Evolutionary conservation across 2,888 invertebrate species (phyloP).

Genomic region (Plusia festucae): DNA sequence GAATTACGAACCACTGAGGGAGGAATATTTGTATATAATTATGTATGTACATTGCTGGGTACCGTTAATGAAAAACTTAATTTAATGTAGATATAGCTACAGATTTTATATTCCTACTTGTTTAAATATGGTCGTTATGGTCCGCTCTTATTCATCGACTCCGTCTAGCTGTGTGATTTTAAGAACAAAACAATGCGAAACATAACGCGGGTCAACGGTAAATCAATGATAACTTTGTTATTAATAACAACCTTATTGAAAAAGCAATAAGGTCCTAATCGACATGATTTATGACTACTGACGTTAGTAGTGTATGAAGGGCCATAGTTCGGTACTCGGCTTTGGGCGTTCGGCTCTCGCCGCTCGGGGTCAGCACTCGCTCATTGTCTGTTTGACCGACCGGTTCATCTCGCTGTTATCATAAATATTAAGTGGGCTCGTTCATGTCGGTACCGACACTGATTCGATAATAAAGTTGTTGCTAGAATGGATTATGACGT

Average conservation of each 20-base stretch:
- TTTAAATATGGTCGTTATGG: too few relatives aligned
- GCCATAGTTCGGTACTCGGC: background rate
- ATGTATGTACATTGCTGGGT: too few relatives aligned
- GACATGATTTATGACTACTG: background rate
- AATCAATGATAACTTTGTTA: background rate
- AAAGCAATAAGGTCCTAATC: background rate
- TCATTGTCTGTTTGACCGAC: slow-evolving; percentile 60
- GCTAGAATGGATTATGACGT: background rate
- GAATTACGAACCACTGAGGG: too few relatives aligned
- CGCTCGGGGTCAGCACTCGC: slow-evolving; percentile 56
- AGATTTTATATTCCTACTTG: too few relatives aligned
- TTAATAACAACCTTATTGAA: background rate
- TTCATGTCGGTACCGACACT: slow-evolving; percentile 39
- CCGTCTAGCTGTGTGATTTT: background rate
- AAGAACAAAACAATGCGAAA: background rate
- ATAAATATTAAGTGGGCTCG: slow-evolving; percentile 48
- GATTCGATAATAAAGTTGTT: slow-evolving; percentile 14
- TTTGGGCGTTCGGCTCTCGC: background rate
- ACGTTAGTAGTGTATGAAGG: slow-evolving; percentile 17
- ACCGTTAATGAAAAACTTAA: too few relatives aligned
- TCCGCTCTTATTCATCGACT: background rate
- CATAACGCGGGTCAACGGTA: background rate
- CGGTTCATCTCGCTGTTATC: slow-evolving; percentile 47
- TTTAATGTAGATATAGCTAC: too few relatives aligned
- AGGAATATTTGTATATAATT: too few relatives aligned